A percentile compares a stretch with the other conserved stretches of the same genome.
Evolutionary conservation across 2,797 vertebrate species (phyloP).

Genomic region (Enteromius argenteus): DNA sequence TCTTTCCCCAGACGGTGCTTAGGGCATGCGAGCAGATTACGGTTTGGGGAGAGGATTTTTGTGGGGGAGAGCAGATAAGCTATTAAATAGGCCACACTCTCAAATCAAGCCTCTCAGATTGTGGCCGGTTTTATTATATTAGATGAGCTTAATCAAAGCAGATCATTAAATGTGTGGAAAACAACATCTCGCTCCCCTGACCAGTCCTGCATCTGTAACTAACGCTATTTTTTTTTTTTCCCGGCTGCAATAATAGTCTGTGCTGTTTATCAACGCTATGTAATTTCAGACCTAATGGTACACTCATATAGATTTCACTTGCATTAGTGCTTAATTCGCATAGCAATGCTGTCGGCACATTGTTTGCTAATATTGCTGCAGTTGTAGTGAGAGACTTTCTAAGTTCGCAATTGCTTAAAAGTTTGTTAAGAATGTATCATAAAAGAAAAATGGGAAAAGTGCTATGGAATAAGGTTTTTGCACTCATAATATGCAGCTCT

Average conservation of each 20-base stretch:
- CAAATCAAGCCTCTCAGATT: constrained; percentile 50
- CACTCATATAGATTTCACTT: constrained; percentile 32
- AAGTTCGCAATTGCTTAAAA: background rate
- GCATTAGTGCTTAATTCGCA: constrained; percentile 8
- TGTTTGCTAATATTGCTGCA: constrained; percentile 12
- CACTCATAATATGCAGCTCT: background rate
- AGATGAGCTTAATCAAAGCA: constrained; percentile 37
- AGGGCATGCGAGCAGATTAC: constrained; percentile 37
- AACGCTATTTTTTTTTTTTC: background rate
- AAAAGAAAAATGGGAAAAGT: background rate
- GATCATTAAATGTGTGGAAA: constrained; percentile 29
- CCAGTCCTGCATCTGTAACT: constrained; percentile 17
- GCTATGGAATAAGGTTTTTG: background rate
- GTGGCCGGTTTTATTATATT: constrained; percentile 56
- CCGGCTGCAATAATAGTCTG: constrained; percentile 2
- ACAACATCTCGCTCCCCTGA: constrained; percentile 6
- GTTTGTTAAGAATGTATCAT: background rate
- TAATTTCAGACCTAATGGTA: constrained; percentile 23
- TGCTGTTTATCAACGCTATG: constrained; percentile 11
- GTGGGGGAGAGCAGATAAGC: constrained; percentile 54
- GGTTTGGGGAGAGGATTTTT: constrained; percentile 39
- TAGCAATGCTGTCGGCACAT: background rate
- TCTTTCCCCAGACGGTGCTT: constrained; percentile 56
- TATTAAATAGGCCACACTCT: constrained; percentile 41
- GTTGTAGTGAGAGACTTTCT: constrained; percentile 6